Evolutionary conservation across 2,888 invertebrate species (phyloP), one percentile per base, ranked within the genome.

Genomic region (Hyppa rectilinea): DNA sequence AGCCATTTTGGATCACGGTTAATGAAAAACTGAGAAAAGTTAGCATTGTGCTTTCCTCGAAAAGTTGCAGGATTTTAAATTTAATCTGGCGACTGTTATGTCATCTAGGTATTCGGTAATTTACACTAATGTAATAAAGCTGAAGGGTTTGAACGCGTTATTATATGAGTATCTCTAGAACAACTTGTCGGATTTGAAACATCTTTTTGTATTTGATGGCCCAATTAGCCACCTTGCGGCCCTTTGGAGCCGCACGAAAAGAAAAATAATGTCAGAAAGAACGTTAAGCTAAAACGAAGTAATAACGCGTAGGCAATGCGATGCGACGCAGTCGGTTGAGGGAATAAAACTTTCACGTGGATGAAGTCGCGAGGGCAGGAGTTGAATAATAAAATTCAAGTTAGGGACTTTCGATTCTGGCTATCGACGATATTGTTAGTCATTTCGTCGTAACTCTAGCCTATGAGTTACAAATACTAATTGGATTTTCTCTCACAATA

Each of bases 401-500:
- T 23, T 26, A 9, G 36, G 0, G 29, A 26, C 34, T 10, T 60
- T 26, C 9, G 31, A 43, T 43, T 43, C 6, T 29, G 36, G 3
- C 20, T 5, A 65, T 4, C 3, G 26, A 58, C 20, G 20, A 4
- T 43, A 29, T 43, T 23, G 9, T 49, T 14, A 36, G 34, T 36
- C 17, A 29, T 36, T 45, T 47, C 14, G 23, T 17, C 38, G 31
- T n/a, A 38, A 56, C 14, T 2, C 26, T 64, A 23, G 5, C 31
- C 38, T 26, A 36, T 26, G 14, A 31, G 43, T 43, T 31, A 67
- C 36, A 76, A 74, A 75, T 34, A 45, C 43, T 53, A 38, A 38
- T 52, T 23, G 50, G 4, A 66, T 23, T 29, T 29, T 20, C 38
- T 75, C 43, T 40, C 75, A 58, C 17, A 26, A 53, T 40, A 47